Percentiles rank a stretch among this genome's conserved stretches.
These are phyloP conservation scores for Ormia ochracea DNA, from an alignment of 2,888 invertebrate species.

Conservation along the genomic window DNA sequence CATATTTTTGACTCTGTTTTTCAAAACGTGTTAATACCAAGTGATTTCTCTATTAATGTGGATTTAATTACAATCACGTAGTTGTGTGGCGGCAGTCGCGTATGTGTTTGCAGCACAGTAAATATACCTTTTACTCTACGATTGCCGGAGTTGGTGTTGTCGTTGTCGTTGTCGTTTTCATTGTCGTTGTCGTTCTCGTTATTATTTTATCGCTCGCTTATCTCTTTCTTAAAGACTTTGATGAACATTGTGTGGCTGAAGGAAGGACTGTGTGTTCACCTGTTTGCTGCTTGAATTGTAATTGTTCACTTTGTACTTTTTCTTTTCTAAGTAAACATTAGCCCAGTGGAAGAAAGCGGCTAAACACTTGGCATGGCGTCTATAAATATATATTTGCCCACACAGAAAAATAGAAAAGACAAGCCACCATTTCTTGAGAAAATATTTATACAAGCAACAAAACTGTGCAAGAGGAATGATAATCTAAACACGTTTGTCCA, in stretches of 20 bases:
- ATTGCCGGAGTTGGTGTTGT: background rate
- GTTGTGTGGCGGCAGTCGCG: no score
- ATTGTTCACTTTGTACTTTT: constrained; percentile 29
- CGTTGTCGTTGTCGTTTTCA: no score
- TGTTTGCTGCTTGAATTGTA: constrained; percentile 2
- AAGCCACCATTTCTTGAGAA: background rate
- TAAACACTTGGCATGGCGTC: background rate
- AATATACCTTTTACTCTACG: background rate
- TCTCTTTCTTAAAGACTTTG: background rate
- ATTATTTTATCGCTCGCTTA: background rate
- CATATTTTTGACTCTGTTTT: constrained; percentile 91
- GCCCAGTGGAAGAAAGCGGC: background rate
- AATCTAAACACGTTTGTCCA: constrained; percentile 57
- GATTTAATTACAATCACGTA: no score
- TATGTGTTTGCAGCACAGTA: no score
- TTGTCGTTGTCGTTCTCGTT: no score
- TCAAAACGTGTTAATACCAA: no score
- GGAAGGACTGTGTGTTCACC: background rate
- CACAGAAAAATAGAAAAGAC: background rate
- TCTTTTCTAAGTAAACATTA: constrained; percentile 16
- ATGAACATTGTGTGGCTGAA: background rate
- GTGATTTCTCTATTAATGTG: no score
- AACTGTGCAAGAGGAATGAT: background rate
- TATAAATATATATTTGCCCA: constrained; percentile 45
- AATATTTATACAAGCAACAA: background rate